Conservation (phyloP, 35 echinoderm and acorn worm species). For the Apostichopus japonicus region DNA sequence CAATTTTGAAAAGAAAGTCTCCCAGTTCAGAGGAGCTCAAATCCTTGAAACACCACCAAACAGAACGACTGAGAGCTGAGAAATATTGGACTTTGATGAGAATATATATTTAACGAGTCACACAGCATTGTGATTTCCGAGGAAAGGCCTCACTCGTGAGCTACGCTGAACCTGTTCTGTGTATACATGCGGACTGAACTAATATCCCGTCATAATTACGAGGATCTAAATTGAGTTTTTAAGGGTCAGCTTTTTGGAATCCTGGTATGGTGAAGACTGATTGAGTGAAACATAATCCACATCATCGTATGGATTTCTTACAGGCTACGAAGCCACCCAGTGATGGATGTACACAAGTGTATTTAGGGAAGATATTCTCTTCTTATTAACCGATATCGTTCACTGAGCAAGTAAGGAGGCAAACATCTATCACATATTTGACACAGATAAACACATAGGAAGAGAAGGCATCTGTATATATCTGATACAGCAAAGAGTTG, state of each 20-base stretch:
- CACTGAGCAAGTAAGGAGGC: too few relatives aligned
- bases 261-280: slow-evolving; percentile 38
- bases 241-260: slow-evolving; percentile 35
- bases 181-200: slow-evolving; percentile 13
- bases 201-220: slow-evolving; percentile 51
- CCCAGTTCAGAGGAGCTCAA: neutral
- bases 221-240: slow-evolving; percentile 28
- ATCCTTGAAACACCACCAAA: slow-evolving; percentile 4
- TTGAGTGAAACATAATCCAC: slow-evolving; percentile 46
- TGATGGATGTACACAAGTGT: neutral
- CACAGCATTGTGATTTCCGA: neutral
- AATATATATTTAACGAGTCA: slow-evolving; percentile 34
- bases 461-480: too few relatives aligned
- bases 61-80: neutral
- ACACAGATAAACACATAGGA: too few relatives aligned
- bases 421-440: too few relatives aligned
- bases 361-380: neutral
- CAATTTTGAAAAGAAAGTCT: too few relatives aligned
- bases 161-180: slow-evolving; percentile 28
- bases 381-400: neutral
- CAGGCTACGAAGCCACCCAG: slow-evolving; percentile 7
- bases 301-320: slow-evolving; percentile 26
- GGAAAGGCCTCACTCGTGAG: slow-evolving; percentile 1
- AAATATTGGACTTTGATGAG: slow-evolving; percentile 47
- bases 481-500: too few relatives aligned